Evolutionary conservation across 2,113 vertebrate genomes (phyloP).

Genomic region (Oreochromis tanganicae): DNA sequence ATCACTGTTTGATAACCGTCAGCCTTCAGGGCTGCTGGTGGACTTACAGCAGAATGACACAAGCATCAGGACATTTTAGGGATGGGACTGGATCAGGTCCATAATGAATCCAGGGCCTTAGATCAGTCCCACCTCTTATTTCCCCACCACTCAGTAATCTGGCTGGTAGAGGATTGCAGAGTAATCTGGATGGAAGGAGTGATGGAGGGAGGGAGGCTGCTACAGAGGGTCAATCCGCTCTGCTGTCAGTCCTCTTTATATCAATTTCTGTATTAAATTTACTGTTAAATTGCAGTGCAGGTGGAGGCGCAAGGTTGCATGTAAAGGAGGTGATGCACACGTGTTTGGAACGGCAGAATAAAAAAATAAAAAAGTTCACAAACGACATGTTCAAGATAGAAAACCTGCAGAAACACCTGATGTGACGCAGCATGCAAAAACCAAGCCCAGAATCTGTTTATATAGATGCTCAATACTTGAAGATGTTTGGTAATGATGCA

Average conservation of each 20-base stretch:
- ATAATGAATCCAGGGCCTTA: slow-evolving; percentile 49
- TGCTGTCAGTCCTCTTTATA: not conserved
- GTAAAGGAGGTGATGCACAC: rapidly evolving
- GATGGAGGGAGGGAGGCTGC: not conserved
- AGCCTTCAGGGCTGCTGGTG: not conserved
- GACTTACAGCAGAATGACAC: not conserved
- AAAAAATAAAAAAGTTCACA: not conserved
- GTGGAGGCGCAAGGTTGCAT: not conserved
- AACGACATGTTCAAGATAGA: not conserved
- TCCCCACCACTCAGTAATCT: slow-evolving; percentile 52
- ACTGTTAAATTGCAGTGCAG: not conserved
- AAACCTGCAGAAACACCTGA: not conserved
- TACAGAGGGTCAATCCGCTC: slow-evolving; percentile 18
- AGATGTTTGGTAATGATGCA: not conserved
- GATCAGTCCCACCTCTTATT: slow-evolving; percentile 58
- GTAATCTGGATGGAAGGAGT: slow-evolving; percentile 57
- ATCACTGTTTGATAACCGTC: not conserved
- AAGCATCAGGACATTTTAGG: slow-evolving; percentile 5
- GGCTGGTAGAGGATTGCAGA: slow-evolving; percentile 40
- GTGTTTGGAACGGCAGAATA: not conserved
- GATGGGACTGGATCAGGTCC: slow-evolving; percentile 39
- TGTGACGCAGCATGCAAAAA: not conserved
- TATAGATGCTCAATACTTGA: not conserved
- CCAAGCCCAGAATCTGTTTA: not conserved
- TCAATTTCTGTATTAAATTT: not conserved